phyloP scores from a whole-genome alignment of 2,797 vertebrate genomes.

The Percopsis omiscomaycus region DNA sequence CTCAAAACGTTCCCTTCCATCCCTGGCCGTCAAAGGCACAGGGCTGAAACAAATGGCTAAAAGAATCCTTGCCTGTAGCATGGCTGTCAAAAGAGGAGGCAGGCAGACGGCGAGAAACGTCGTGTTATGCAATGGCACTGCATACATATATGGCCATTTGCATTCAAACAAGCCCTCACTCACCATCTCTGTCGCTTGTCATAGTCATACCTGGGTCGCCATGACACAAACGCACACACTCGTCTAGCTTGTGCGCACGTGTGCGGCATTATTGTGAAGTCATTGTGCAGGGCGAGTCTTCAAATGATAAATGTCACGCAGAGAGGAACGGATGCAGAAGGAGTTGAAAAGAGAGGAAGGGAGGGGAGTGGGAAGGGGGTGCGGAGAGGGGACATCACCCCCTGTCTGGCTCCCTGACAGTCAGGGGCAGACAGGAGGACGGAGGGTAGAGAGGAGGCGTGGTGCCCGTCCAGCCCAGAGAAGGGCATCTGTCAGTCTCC shows the following conservation, averaged over 20 bases:
- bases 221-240: slow-evolving; percentile 41
- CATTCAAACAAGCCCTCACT: slow-evolving; percentile 59
- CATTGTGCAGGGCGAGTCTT: slow-evolving; percentile 41
- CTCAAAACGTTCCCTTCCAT: no score
- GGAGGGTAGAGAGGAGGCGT: slow-evolving; percentile 26
- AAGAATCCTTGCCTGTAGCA: no score
- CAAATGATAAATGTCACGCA: slow-evolving; percentile 71
- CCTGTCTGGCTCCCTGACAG: slow-evolving; percentile 74
- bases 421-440: slow-evolving; percentile 71
- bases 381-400: slow-evolving; percentile 60
- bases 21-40: no score
- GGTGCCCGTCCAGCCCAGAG: slow-evolving; percentile 50
- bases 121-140: slow-evolving; percentile 1
- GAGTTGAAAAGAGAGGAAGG: slow-evolving; percentile 16
- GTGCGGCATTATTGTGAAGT: slow-evolving; percentile 44
- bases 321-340: slow-evolving; percentile 7
- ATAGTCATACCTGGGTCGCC: slow-evolving; percentile 65
- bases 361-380: slow-evolving; percentile 13
- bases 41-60: no score
- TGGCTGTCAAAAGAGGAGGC: no score
- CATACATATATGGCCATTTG: slow-evolving; percentile 58
- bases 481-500: slow-evolving; percentile 71
- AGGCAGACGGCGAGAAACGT: no score
- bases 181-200: slow-evolving; percentile 53
- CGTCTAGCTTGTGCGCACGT: slow-evolving; percentile 5